These are phyloP conservation scores for Ceraclea dissimilis DNA, from an alignment of 2,888 invertebrate species.

Conservation along the genomic window DNA sequence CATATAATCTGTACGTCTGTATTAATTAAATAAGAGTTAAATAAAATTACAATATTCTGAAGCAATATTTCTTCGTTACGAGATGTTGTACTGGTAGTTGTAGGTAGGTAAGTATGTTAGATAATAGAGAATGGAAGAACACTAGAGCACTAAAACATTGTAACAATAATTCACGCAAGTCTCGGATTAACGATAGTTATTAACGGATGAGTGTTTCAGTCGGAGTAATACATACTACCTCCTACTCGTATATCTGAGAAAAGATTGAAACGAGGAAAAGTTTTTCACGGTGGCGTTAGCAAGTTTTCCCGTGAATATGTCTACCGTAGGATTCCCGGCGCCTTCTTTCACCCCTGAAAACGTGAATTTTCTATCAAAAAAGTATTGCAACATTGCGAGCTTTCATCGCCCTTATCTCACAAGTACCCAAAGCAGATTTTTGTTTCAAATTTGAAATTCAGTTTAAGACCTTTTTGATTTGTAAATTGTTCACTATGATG, in stretches of 20 bases:
- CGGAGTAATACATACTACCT: constrained; percentile 22
- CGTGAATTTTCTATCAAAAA: constrained; percentile 24
- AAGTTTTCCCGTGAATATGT: constrained; percentile 27
- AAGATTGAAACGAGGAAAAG: constrained; percentile 26
- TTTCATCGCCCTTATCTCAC: constrained; percentile 8
- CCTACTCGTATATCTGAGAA: constrained; percentile 9
- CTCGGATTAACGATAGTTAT: constrained; percentile 25
- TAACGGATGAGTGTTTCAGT: constrained; percentile 25
- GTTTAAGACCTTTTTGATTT: constrained; percentile 13
- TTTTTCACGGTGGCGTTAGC: constrained; percentile 27
- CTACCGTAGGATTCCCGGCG: constrained; percentile 26
- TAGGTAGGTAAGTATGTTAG: neutral
- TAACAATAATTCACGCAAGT: constrained; percentile 21
- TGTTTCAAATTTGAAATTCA: neutral
- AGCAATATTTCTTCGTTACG: constrained; percentile 23
- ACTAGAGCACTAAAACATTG: constrained; percentile 16
- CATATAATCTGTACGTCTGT: neutral
- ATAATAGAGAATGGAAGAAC: neutral
- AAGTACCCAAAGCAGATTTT: neutral
- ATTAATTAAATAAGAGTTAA: neutral
- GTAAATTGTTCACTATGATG: neutral
- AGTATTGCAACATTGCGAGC: constrained; percentile 10
- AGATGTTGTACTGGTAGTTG: neutral
- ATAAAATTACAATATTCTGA: neutral
- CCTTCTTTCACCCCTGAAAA: constrained; percentile 25